Base-by-base conservation (phyloP, 1,140 invertebrate species). In the Sogatella furcifera region DNA sequence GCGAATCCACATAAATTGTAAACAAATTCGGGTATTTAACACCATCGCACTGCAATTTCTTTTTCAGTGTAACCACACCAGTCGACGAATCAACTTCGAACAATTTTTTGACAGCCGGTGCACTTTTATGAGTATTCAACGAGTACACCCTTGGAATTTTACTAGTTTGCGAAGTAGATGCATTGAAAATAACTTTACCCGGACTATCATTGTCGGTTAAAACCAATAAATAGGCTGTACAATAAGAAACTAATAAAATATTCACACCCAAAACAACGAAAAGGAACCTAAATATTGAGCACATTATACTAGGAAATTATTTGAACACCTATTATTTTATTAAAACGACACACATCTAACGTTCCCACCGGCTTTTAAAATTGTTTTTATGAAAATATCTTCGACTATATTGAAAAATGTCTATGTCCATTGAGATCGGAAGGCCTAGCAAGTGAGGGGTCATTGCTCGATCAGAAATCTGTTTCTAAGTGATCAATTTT, bases 1-100 rank as follows among this genome's bases (percentile, higher is more conserved):
- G 87, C 14, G 89, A 91, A 68, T 93, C 90, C 59, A 92, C 83
- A 73, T 90, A 89, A 64, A 91, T 81, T 5, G 88, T 90, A 72
- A 92, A 90, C 15, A 92, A 77, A 65, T 88, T 85, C 0, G 89
- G 88, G 68, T 92, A 91, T 55, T 85, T 84, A 9, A 90, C 77
- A 28, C 87, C 88, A 62, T 90, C 84, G 73, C 90, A 93, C 64
- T 81, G 79, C n/a, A 92, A 73, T 14, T 75, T 73, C 64, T 83
- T 82, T 60, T 82, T 81, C n/a, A 92, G 70, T 1, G 80, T 81
- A n/a, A 92, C 83, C 54, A 83, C 80, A 1, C 89, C 90, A 53
- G 78, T 82, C 64, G 84, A 81, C 38, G 82, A 78, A 69, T 89
- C 84, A 24, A 93, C 86, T 60, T 82, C 76, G 44, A 92, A 78